A percentile compares a stretch with the other conserved stretches of the same genome.
These are phyloP conservation scores for Drosophila mercatorum DNA, from an alignment of 2,888 invertebrate species.

Conservation along the genomic window DNA sequence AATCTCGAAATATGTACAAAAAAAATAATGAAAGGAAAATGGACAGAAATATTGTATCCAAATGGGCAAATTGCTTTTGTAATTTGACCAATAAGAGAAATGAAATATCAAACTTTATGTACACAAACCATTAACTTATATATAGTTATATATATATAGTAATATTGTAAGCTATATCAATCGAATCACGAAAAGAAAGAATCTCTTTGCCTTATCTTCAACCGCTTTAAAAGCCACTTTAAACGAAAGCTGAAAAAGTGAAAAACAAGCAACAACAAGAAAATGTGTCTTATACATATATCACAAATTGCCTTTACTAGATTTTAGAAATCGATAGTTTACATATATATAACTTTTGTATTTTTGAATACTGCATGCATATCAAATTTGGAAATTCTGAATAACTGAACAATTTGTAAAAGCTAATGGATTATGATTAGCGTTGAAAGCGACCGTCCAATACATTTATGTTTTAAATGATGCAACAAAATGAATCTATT, in stretches of 20 bases:
- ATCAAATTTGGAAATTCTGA: conserved; percentile 51
- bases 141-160: conserved; percentile 30
- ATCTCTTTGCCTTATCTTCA: conserved; percentile 38
- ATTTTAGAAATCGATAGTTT: conserved; percentile 79
- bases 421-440: conserved; percentile 29
- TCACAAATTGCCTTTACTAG: conserved; percentile 80
- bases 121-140: conserved; percentile 34
- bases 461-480: conserved; percentile 36
- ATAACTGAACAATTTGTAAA: conserved; percentile 20
- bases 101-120: conserved; percentile 24
- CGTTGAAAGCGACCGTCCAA: conserved; percentile 62
- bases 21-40: conserved; percentile 3
- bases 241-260: conserved; percentile 15
- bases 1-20: conserved; percentile 72
- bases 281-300: conserved; percentile 58
- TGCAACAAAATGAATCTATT: conserved; percentile 67
- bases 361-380: conserved; percentile 51
- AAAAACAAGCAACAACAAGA: conserved; percentile 20
- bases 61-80: conserved; percentile 30
- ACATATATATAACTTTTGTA: conserved; percentile 17
- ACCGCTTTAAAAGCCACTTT: conserved; percentile 45
- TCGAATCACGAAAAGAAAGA: conserved; percentile 14
- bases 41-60: conserved; percentile 25
- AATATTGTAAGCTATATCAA: conserved; percentile 30
- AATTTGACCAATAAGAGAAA: conserved; percentile 11